A percentile compares a stretch with the other conserved stretches of the same genome.
These are phyloP conservation scores for Oxygymnocypris stewartii DNA, from an alignment of 2,113 vertebrate species.

Conservation along the genomic window DNA sequence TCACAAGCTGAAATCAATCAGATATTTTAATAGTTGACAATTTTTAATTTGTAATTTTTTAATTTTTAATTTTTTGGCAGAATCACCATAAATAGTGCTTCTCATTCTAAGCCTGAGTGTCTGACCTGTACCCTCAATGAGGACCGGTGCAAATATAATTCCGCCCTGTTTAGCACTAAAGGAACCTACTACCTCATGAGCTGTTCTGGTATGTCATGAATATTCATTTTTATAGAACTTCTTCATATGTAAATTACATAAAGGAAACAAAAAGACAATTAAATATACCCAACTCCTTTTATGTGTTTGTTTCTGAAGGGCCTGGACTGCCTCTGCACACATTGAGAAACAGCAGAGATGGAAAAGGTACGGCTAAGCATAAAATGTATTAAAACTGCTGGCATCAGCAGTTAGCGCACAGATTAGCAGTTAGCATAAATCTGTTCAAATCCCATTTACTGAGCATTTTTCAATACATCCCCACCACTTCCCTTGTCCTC, in stretches of 20 bases:
- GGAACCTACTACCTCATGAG: conserved; percentile 81
- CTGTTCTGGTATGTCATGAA: conserved; percentile 79
- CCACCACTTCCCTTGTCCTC: background rate
- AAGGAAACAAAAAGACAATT: background rate
- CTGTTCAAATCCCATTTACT: background rate
- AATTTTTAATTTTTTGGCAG: conserved; percentile 67
- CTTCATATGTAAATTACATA: background rate
- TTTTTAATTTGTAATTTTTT: background rate
- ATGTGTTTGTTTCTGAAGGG: conserved; percentile 72
- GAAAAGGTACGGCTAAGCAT: conserved; percentile 53
- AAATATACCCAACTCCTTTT: background rate
- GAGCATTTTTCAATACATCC: background rate
- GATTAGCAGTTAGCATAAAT: background rate
- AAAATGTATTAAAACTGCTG: background rate
- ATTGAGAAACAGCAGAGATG: conserved; percentile 58
- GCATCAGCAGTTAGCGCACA: background rate
- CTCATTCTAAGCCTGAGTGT: conserved; percentile 65
- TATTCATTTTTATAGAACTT: background rate
- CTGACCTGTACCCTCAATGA: conserved; percentile 79
- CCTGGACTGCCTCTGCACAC: conserved; percentile 82
- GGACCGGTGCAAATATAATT: conserved; percentile 85
- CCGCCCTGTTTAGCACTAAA: conserved; percentile 83
- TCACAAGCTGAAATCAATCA: no score
- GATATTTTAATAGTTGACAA: background rate
- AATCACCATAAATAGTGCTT: conserved; percentile 67